A percentile compares a stretch with the other conserved stretches of the same genome.
Conservation (phyloP, 2,113 vertebrate species). For the Oreochromis niloticus region DNA sequence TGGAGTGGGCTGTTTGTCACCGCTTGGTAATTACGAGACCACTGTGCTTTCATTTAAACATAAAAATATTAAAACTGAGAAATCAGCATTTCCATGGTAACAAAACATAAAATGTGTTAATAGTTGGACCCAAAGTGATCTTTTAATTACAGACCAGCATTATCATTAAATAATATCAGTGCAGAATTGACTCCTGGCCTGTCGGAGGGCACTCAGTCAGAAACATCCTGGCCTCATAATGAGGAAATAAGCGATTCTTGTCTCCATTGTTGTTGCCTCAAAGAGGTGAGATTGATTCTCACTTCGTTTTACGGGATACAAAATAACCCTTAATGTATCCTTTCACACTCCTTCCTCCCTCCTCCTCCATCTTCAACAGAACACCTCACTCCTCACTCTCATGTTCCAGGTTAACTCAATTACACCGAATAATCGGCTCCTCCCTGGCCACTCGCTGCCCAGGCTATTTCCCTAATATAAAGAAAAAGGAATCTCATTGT, state of each 20-base stretch:
- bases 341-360: not conserved
- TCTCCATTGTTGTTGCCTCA: not conserved
- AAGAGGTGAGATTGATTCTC: not conserved
- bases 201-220: not conserved
- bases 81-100: not conserved
- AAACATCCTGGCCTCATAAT: not conserved
- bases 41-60: not conserved
- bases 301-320: not conserved
- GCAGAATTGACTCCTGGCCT: not conserved
- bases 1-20: not conserved
- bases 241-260: not conserved
- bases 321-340: not conserved
- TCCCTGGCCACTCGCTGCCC: not conserved
- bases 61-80: not conserved
- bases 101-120: not conserved
- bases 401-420: conserved; percentile 15
- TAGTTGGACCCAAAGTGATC: not conserved
- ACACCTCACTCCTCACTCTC: not conserved
- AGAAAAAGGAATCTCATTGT: not conserved
- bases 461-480: not conserved
- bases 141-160: not conserved
- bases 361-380: not conserved
- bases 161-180: not conserved
- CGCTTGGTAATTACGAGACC: not conserved
- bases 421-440: not conserved